A percentile compares a stretch with the other conserved stretches of the same genome.
These are phyloP conservation scores for Ispidina lecontei DNA, from an alignment of 2,797 vertebrate genomes.

Conservation along the genomic window DNA sequence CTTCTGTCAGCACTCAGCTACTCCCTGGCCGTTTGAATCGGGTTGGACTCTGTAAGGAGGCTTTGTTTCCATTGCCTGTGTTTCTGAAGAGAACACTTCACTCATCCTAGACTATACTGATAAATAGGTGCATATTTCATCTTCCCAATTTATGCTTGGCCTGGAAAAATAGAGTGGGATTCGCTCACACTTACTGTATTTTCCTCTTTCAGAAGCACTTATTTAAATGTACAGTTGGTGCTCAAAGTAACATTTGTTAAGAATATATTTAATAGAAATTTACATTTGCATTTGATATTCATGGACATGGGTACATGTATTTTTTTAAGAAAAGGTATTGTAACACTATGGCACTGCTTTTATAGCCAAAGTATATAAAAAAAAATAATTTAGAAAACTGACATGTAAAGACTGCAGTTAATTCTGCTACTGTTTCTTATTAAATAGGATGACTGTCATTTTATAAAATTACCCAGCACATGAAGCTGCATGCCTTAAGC, in stretches of 20 bases:
- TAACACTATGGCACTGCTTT: slow-evolving; percentile 83
- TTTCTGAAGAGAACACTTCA: slow-evolving; percentile 17
- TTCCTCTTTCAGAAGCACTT: slow-evolving; percentile 81
- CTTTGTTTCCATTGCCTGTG: slow-evolving; percentile 24
- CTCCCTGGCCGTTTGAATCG: background rate
- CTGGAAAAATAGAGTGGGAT: slow-evolving; percentile 58
- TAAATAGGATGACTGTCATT: slow-evolving; percentile 76
- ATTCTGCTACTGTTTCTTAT: slow-evolving; percentile 74
- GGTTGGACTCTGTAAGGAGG: background rate
- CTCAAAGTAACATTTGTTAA: slow-evolving; percentile 81
- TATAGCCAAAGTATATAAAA: slow-evolving; percentile 80
- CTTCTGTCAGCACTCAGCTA: background rate
- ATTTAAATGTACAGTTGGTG: slow-evolving; percentile 83
- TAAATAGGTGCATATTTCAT: slow-evolving; percentile 49
- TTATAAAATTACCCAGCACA: slow-evolving; percentile 77
- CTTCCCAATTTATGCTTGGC: slow-evolving; percentile 31
- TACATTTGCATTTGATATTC: slow-evolving; percentile 82
- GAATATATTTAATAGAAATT: slow-evolving; percentile 83
- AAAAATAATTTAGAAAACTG: slow-evolving; percentile 74
- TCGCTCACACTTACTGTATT: slow-evolving; percentile 59
- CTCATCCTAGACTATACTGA: slow-evolving; percentile 14
- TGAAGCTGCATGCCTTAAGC: slow-evolving; percentile 82
- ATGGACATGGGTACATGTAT: slow-evolving; percentile 81
- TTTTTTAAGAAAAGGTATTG: slow-evolving; percentile 81
- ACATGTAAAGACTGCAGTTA: slow-evolving; percentile 75